Percentiles rank a stretch among this genome's conserved stretches.
Conservation (phyloP, 2,888 invertebrate species). For the Cosmorhoe ocellata region DNA sequence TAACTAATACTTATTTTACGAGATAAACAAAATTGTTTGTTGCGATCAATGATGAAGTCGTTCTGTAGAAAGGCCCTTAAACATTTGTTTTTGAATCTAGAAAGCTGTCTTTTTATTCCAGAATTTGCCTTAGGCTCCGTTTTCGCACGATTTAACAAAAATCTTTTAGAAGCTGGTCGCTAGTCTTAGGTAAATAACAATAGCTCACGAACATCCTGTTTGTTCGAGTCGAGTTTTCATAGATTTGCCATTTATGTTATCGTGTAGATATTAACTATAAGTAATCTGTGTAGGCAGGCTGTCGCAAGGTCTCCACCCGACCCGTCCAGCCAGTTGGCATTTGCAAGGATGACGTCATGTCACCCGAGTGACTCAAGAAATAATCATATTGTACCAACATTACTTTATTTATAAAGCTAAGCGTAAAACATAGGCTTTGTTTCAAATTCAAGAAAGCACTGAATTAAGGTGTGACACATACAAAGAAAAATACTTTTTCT, state of each 20-base stretch:
- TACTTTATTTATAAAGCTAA: conserved; percentile 3
- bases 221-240: conserved; percentile 30
- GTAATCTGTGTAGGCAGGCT: conserved; percentile 35
- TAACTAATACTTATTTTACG: no score
- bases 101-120: conserved; percentile 8
- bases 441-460: not conserved
- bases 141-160: not conserved
- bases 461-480: no score
- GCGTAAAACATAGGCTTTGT: not conserved
- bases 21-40: no score
- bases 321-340: conserved; percentile 59
- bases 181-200: conserved; percentile 22
- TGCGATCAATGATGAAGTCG: no score
- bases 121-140: conserved; percentile 2
- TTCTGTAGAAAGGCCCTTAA: no score
- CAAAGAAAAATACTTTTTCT: no score
- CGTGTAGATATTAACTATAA: conserved; percentile 4
- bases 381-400: not conserved
- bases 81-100: conserved; percentile 16
- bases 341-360: conserved; percentile 66
- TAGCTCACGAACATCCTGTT: conserved; percentile 31
- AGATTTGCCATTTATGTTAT: conserved; percentile 36
- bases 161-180: conserved; percentile 6
- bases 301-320: conserved; percentile 53
- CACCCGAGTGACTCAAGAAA: conserved; percentile 54